Evolutionary conservation across 2,113 vertebrate genomes (phyloP).

Genomic region (Amblyopsis rosae): DNA sequence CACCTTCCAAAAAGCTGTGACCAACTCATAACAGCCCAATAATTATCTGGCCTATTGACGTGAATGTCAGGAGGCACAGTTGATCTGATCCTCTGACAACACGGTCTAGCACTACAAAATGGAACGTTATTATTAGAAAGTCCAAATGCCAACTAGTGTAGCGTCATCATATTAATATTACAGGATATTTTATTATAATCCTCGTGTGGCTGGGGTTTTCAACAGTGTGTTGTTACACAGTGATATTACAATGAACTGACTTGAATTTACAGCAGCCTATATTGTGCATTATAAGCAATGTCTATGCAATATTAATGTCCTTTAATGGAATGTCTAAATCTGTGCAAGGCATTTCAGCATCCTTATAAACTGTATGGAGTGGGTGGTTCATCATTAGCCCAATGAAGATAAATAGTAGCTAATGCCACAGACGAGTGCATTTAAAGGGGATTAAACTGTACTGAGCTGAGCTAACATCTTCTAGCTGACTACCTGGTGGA

Average conservation of each 20-base stretch:
- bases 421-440: too few relatives aligned
- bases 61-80: slow-evolving; percentile 30
- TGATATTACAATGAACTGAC: slow-evolving; percentile 3
- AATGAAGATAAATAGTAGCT: slow-evolving; percentile 1
- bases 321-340: slow-evolving; percentile 23
- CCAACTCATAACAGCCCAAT: slow-evolving; percentile 13
- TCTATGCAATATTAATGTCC: slow-evolving; percentile 38
- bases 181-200: not conserved
- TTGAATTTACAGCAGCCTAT: slow-evolving; percentile 17
- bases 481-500: too few relatives aligned
- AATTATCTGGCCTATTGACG: slow-evolving; percentile 24
- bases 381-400: not conserved
- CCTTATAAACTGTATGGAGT: not conserved
- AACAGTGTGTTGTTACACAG: slow-evolving; percentile 13
- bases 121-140: too few relatives aligned
- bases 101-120: not conserved
- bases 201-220: not conserved
- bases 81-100: slow-evolving; percentile 1
- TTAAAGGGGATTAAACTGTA: too few relatives aligned
- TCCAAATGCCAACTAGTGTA: not conserved
- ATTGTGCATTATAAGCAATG: slow-evolving; percentile 35
- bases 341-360: slow-evolving; percentile 6
- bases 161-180: slow-evolving; percentile 20
- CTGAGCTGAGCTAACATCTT: too few relatives aligned
- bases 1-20: slow-evolving; percentile 29